phyloP scores from a whole-genome alignment of 2,797 vertebrate species.

The Fistularia tabacaria region DNA sequence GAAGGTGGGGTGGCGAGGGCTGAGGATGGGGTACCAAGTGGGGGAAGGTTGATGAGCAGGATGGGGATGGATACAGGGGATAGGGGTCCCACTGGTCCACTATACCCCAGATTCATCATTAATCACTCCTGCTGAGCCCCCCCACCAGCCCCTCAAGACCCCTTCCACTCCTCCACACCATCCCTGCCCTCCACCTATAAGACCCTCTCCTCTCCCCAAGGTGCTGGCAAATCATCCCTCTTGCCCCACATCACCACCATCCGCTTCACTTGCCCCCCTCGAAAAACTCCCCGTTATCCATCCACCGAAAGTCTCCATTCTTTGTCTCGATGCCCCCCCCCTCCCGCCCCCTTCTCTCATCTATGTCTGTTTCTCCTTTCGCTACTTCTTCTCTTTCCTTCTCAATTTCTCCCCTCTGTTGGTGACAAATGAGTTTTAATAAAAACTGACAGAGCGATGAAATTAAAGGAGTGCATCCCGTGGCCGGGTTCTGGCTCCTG shows the following conservation, averaged over 20 bases:
- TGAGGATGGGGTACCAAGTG: slow-evolving; percentile 38
- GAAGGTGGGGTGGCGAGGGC: slow-evolving; percentile 54
- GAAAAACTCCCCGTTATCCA: slow-evolving; percentile 41
- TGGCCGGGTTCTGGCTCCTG: slow-evolving; percentile 65
- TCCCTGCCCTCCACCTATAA: slow-evolving; percentile 53
- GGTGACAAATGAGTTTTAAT: slow-evolving; percentile 83
- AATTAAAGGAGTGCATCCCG: slow-evolving; percentile 79
- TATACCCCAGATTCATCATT: slow-evolving; percentile 69
- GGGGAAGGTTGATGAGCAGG: slow-evolving; percentile 28
- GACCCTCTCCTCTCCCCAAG: slow-evolving; percentile 59
- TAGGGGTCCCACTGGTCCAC: slow-evolving; percentile 60
- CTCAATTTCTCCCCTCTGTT: slow-evolving; percentile 50
- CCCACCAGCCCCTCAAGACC: slow-evolving; percentile 15
- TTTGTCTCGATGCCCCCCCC: slow-evolving; percentile 38
- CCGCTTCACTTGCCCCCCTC: slow-evolving; percentile 31
- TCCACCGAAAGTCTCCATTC: slow-evolving; percentile 45
- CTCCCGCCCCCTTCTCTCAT: slow-evolving; percentile 14
- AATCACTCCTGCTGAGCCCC: slow-evolving; percentile 69
- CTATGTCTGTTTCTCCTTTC: slow-evolving; percentile 9
- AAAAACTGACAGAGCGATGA: slow-evolving; percentile 80
- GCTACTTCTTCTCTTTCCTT: slow-evolving; percentile 26
- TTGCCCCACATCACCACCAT: slow-evolving; percentile 24
- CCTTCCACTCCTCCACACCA: slow-evolving; percentile 49
- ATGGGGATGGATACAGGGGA: slow-evolving; percentile 42
- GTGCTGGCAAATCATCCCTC: slow-evolving; percentile 41